Evolutionary conservation across 2,888 invertebrate species (phyloP).

Genomic region (Aporophyla lueneburgensis): DNA sequence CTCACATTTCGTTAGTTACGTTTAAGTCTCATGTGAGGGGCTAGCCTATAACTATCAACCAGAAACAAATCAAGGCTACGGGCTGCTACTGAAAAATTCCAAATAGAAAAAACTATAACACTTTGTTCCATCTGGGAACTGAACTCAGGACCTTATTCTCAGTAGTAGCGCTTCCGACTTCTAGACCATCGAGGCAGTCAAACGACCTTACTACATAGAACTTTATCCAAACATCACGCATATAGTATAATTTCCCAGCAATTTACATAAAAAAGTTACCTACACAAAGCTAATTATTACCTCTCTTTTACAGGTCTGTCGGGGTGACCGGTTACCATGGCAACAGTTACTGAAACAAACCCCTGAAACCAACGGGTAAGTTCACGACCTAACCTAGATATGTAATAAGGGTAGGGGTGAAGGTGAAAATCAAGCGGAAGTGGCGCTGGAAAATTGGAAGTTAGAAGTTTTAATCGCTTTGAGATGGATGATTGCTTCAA

Average conservation of each 20-base stretch:
- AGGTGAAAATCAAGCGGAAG: conserved; percentile 59
- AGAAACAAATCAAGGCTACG: too few relatives aligned
- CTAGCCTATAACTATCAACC: too few relatives aligned
- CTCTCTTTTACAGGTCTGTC: conserved; percentile 79
- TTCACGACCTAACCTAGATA: conserved; percentile 66
- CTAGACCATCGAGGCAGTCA: too few relatives aligned
- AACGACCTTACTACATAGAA: neutral
- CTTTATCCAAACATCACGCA: conserved; percentile 3
- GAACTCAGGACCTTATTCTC: too few relatives aligned
- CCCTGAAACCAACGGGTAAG: conserved; percentile 85
- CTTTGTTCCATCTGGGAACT: too few relatives aligned
- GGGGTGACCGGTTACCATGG: conserved; percentile 86
- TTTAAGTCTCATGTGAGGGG: too few relatives aligned
- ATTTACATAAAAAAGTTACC: neutral
- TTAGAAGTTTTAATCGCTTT: conserved; percentile 1
- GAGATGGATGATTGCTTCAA: conserved; percentile 4
- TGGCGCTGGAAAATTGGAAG: conserved; percentile 31
- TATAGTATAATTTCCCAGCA: neutral
- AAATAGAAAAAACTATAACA: too few relatives aligned
- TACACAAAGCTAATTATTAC: conserved; percentile 28
- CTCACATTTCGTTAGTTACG: too few relatives aligned
- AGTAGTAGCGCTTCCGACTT: too few relatives aligned
- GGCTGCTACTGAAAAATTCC: too few relatives aligned
- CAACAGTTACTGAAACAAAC: conserved; percentile 86
- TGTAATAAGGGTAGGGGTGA: conserved; percentile 59